Base-by-base conservation (phyloP, 2,113 vertebrate species). In the Dicerorhinus sumatrensis region DNA sequence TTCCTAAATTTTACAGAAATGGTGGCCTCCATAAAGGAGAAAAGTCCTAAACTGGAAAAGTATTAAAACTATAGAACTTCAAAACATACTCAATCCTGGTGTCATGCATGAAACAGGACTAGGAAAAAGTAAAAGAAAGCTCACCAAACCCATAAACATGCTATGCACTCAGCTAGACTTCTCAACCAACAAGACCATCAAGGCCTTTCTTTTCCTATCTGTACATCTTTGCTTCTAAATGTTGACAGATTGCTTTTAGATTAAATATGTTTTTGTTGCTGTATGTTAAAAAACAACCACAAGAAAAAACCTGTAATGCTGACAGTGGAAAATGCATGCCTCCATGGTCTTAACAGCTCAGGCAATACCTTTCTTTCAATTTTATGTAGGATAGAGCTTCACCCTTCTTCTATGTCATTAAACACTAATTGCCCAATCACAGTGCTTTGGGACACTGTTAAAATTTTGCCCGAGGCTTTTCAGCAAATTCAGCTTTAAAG, bases 401-500 rank as follows among this genome's bases (percentile, higher is more conserved):
- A 63, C 62, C 67, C 72, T 42, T 94, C 75, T 85, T 95, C 89
- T 91, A 42, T 92, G 63, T 92, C 87, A 95, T 85, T 98, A 85
- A 72, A 72, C 90, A 97, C 82, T 97, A 97, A 97, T 91, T 91
- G 96, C 56, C 76, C 65, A 93, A 80, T 96, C 96, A 75, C 11
- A 91, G 46, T 92, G 62, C 69, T 96, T 94, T 73, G 94, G 87
- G 88, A 97, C 77, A 91, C n/a, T 80, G 85, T 69, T 96, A 94
- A 96, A 95, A 98, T 94, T 93, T 62, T 72, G 88, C 92, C 95
- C 18, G 1, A 70, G 54, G 79, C n/a, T 29, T n/a, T 91, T 93
- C 65, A 60, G 77, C 80, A 83, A 96, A 96, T 58, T 97, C 91
- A 97, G 76, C 85, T 95, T 94, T 97, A 86, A 98, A 97, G 93